phyloP scores from a whole-genome alignment of 2,113 vertebrate species.

The Cyanoramphus novaezelandiae region DNA sequence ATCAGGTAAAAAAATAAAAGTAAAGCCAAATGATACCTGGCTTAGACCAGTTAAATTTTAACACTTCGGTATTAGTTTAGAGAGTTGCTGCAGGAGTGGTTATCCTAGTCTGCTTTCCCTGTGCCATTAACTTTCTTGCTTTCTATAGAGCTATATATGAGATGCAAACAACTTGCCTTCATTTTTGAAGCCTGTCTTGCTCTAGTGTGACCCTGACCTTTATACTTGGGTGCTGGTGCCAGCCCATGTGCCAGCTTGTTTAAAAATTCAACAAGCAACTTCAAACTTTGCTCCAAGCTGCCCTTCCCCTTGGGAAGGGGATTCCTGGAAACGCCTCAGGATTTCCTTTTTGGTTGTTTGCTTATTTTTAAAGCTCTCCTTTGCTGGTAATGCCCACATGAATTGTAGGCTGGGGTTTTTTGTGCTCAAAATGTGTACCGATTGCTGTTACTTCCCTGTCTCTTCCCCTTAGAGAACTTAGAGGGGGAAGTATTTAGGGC shows the following conservation, averaged over 20 bases:
- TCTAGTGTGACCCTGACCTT: neutral
- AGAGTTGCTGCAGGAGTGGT: neutral
- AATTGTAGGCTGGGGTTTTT: neutral
- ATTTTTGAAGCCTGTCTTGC: neutral
- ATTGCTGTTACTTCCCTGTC: neutral
- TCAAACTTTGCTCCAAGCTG: neutral
- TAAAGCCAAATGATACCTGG: neutral
- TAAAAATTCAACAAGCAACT: neutral
- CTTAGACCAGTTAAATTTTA: neutral
- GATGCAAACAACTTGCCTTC: neutral
- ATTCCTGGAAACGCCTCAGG: neutral
- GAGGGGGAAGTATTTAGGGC: neutral
- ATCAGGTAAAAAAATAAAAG: conserved; percentile 77
- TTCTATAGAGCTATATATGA: neutral
- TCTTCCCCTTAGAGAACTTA: neutral
- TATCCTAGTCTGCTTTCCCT: neutral
- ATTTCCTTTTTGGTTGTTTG: neutral
- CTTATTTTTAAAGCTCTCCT: neutral
- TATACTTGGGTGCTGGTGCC: neutral
- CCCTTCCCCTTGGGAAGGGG: neutral
- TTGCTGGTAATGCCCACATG: neutral
- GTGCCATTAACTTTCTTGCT: neutral
- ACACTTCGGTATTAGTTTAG: neutral
- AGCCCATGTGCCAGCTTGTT: neutral
- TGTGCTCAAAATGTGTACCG: neutral